Evolutionary conservation across 1,140 invertebrate genomes (phyloP).

Genomic region (Drosophila azteca): DNA sequence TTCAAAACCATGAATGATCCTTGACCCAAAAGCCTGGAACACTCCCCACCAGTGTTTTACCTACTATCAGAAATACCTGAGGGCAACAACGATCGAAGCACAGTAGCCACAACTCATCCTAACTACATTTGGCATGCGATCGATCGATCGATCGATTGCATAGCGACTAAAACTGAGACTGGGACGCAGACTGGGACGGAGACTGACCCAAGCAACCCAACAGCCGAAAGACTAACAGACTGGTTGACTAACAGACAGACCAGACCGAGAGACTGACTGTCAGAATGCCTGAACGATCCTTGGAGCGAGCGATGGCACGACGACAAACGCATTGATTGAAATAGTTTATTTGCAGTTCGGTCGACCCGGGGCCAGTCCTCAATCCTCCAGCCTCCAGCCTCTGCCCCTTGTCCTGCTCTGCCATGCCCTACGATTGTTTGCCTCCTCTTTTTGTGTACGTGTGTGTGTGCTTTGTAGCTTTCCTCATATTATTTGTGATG

Average conservation of each 20-base stretch:
- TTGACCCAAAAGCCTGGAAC: not conserved
- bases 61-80: constrained; percentile 9
- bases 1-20: too few relatives aligned
- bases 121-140: constrained; percentile 62
- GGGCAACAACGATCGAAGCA: not conserved
- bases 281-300: constrained; percentile 29
- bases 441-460: constrained; percentile 28
- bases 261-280: too few relatives aligned
- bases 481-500: constrained; percentile 81
- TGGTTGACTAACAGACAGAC: too few relatives aligned
- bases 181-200: not conserved
- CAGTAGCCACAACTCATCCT: constrained; percentile 43
- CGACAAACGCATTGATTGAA: constrained; percentile 76
- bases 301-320: constrained; percentile 37
- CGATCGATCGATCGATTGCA: constrained; percentile 40
- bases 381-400: too few relatives aligned
- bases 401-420: constrained; percentile 26
- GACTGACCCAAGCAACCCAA: constrained; percentile 1
- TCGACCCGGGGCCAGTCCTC: constrained; percentile 15
- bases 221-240: constrained; percentile 9
- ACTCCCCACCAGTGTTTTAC: constrained; percentile 11
- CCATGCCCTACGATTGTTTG: constrained; percentile 42
- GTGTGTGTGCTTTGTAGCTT: constrained; percentile 48
- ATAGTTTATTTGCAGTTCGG: constrained; percentile 72
- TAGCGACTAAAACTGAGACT: too few relatives aligned